Conservation (phyloP, 2,888 invertebrate genomes). For the Spatulosminthurus flaviceps region DNA sequence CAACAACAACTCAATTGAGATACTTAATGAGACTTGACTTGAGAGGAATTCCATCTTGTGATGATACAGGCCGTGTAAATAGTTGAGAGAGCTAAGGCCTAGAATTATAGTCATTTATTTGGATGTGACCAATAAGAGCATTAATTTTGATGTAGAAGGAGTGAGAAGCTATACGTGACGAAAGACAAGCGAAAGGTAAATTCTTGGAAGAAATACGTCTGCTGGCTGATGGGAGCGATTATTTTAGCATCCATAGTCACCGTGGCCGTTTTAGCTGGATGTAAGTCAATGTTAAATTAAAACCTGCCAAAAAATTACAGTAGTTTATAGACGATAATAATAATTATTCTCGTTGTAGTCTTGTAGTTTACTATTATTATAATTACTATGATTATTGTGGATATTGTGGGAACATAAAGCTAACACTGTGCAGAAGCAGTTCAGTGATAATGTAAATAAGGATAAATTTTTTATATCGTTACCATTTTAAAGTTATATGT, state of each 20-base stretch:
- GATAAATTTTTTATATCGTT: too few relatives aligned
- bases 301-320: too few relatives aligned
- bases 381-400: too few relatives aligned
- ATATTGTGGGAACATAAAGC: too few relatives aligned
- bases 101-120: neutral
- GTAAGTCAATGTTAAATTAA: slow-evolving; percentile 70
- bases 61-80: neutral
- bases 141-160: slow-evolving; percentile 70
- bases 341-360: too few relatives aligned
- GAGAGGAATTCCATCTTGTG: neutral
- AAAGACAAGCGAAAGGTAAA: slow-evolving; percentile 78
- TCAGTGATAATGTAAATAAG: too few relatives aligned
- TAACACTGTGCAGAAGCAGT: too few relatives aligned
- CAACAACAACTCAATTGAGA: neutral
- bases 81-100: neutral
- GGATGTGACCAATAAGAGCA: neutral
- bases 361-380: too few relatives aligned
- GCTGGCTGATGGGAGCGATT: slow-evolving; percentile 76
- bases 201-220: slow-evolving; percentile 73
- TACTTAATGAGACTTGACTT: neutral
- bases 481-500: too few relatives aligned
- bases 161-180: slow-evolving; percentile 83
- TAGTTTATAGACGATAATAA: too few relatives aligned
- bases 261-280: slow-evolving; percentile 78
- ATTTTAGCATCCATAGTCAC: slow-evolving; percentile 75